phyloP scores from a whole-genome alignment of 2,113 vertebrate genomes.

The Eptesicus fuscus region DNA sequence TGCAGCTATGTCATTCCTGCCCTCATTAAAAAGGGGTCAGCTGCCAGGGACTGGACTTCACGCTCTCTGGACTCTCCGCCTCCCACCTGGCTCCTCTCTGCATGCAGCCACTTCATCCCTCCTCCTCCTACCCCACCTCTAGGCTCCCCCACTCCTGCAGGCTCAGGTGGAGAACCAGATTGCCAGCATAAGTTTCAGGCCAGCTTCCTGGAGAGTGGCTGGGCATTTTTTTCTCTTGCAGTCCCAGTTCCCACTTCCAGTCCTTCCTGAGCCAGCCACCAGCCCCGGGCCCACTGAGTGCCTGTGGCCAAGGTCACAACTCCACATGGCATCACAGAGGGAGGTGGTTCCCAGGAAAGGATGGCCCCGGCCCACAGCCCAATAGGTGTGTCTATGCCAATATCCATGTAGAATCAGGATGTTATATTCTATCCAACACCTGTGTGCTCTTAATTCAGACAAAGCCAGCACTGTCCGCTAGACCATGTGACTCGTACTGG shows the following conservation, averaged over 20 bases:
- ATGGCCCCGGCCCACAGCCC: accelerated
- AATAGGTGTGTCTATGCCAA: background rate
- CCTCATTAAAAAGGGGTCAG: background rate
- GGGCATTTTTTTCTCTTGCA: background rate
- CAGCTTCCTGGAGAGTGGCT: background rate
- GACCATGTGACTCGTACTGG: background rate
- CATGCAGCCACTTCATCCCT: accelerated
- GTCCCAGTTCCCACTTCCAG: background rate
- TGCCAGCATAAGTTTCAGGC: background rate
- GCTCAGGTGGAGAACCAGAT: background rate
- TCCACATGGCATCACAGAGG: background rate
- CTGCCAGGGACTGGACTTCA: background rate
- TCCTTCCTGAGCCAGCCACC: background rate
- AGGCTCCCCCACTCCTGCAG: accelerated
- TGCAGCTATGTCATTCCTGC: background rate
- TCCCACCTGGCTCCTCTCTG: background rate
- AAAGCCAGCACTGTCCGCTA: background rate
- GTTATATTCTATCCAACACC: background rate
- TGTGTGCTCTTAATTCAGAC: background rate
- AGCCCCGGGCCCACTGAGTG: accelerated
- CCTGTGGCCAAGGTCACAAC: accelerated
- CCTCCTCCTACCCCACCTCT: accelerated
- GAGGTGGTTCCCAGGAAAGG: background rate
- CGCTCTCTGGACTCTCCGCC: accelerated
- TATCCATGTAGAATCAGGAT: too few relatives aligned